Base-by-base conservation (phyloP, 2,888 invertebrate genomes). In the Crocallis elinguaria region DNA sequence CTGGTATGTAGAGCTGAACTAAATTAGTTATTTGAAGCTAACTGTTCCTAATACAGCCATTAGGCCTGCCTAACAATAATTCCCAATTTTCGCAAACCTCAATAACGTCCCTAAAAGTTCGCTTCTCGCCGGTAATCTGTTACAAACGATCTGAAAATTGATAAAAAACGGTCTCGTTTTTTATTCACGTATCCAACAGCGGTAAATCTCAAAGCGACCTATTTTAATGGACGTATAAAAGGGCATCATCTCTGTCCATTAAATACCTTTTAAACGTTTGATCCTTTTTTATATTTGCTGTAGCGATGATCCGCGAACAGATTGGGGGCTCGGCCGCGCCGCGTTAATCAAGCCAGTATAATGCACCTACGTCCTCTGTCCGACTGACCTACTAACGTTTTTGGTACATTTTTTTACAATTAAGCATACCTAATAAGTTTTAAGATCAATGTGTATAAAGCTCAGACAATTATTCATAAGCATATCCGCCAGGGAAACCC, bases 191-290 rank as follows among this genome's bases (percentile, higher is more conserved):
- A 77, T 80, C 75, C 73, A 82, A 79, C 75, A 71, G 77, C 79
- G 79, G 80, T 84, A 82, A 86, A 85, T 82, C 85, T 89, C 85
- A 85, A 87, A 88, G 86, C 89, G 86, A 66, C 74, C 74, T 74
- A 79, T 86, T 86, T 87, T 88, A 91, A 90, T 88, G 89, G 89
- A 85, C 76, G 81, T 75, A 82, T 85, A 89, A 91, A 90, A 85
- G 86, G 88, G 82, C 82, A 83, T 82, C 86, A 87, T 86, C 80
- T 80, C 82, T 84, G 83, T 88, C 88, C 89, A 90, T 90, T 89
- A 89, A 88, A 90, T 89, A 89, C 86, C 84, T 88, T 90, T 88
- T 86, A 90, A 90, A 86, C 85, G 89, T 90, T 91, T 90, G 91
- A 91, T 91, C 91, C 88, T 85, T 89, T 88, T 90, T 88, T 88